These are phyloP conservation scores for Drosophila macrospina DNA, from an alignment of 2,888 invertebrate species.

Conservation along the genomic window DNA sequence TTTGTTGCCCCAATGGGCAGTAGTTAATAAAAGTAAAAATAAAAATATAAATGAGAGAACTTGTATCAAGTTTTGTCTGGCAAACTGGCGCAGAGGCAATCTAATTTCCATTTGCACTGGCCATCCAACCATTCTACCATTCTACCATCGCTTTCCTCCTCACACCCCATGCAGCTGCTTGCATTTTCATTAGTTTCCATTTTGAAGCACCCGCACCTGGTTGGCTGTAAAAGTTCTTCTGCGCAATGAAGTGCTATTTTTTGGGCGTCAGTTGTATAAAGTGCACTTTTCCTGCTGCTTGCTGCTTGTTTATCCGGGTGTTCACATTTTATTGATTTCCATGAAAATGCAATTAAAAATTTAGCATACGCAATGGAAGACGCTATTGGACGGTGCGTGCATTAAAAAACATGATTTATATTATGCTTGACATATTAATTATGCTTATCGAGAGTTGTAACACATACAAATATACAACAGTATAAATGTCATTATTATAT, in stretches of 20 bases:
- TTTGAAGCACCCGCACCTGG: slow-evolving; percentile 59
- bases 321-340: slow-evolving; percentile 68
- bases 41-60: slow-evolving; percentile 32
- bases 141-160: neutral
- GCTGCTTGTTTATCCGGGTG: slow-evolving; percentile 7
- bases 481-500: slow-evolving; percentile 36
- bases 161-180: slow-evolving; percentile 28
- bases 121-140: slow-evolving; percentile 9
- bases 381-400: slow-evolving; percentile 42
- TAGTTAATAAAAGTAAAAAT: slow-evolving; percentile 19
- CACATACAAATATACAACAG: slow-evolving; percentile 44
- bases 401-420: slow-evolving; percentile 64
- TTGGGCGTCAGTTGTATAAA: slow-evolving; percentile 41
- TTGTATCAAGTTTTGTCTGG: slow-evolving; percentile 75
- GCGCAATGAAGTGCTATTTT: slow-evolving; percentile 77
- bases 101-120: slow-evolving; percentile 76
- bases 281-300: slow-evolving; percentile 30
- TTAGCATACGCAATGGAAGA: slow-evolving; percentile 41
- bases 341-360: slow-evolving; percentile 77
- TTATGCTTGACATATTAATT: slow-evolving; percentile 75
- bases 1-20: slow-evolving; percentile 29
- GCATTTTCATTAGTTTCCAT: slow-evolving; percentile 75
- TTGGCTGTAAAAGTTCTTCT: slow-evolving; percentile 68
- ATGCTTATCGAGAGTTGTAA: slow-evolving; percentile 50
- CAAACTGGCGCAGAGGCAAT: slow-evolving; percentile 62